These are phyloP conservation scores for Syngnathus scovelli DNA, from an alignment of 2,113 vertebrate genomes.

Conservation along the genomic window DNA sequence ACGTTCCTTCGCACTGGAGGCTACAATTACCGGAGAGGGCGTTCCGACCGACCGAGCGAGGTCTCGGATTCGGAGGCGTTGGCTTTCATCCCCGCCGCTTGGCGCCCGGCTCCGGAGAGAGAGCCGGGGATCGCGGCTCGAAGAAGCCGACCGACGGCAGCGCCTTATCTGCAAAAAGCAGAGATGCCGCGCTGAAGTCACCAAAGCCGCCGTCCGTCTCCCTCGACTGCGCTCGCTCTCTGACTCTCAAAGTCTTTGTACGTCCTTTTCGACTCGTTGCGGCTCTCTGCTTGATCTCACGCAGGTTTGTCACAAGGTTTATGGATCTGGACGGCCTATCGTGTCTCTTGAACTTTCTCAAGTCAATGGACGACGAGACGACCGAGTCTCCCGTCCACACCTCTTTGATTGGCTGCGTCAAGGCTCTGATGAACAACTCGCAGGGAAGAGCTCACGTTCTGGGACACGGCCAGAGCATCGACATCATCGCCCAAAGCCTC, in stretches of 20 bases:
- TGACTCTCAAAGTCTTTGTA: no score
- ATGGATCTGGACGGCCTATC: conserved; percentile 89
- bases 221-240: no score
- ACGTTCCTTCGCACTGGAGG: neutral
- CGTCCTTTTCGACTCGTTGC: neutral
- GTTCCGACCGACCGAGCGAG: no score
- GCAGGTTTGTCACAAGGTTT: conserved; percentile 89
- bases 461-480: conserved; percentile 87
- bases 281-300: neutral
- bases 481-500: conserved; percentile 88
- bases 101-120: no score
- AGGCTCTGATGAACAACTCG: conserved; percentile 96
- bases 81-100: no score
- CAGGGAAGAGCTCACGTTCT: conserved; percentile 88
- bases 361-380: conserved; percentile 88
- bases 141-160: no score
- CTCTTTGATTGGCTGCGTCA: conserved; percentile 93
- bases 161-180: no score
- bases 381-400: conserved; percentile 89
- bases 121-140: no score
- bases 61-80: no score
- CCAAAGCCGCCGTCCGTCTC: no score
- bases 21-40: no score
- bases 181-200: no score
- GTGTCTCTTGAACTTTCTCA: conserved; percentile 88